phyloP scores from a whole-genome alignment of 2,113 vertebrate genomes.

The Colius striatus region DNA sequence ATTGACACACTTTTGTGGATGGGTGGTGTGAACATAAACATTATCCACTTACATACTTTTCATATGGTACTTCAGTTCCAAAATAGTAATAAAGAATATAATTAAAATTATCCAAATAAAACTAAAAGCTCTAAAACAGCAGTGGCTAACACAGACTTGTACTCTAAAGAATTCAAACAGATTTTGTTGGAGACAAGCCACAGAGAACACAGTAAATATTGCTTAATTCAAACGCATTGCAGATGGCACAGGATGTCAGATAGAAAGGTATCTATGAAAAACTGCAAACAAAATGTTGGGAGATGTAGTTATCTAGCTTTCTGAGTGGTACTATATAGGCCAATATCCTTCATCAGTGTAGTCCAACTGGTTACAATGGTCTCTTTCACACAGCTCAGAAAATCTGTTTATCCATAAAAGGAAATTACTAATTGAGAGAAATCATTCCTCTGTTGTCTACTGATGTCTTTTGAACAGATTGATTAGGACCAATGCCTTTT shows the following conservation, averaged over 20 bases:
- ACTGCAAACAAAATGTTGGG: neutral
- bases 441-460: neutral
- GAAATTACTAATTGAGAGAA: neutral
- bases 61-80: neutral
- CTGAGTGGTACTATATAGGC: neutral
- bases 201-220: neutral
- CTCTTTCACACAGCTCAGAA: neutral
- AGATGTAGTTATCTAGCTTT: neutral
- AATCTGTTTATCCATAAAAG: neutral
- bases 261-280: neutral
- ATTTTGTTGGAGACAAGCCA: neutral
- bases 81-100: neutral
- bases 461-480: neutral
- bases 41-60: conserved; percentile 46
- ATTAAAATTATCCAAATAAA: neutral
- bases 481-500: neutral
- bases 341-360: neutral
- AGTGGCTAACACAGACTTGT: neutral
- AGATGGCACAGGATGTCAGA: neutral
- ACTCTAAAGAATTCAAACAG: neutral
- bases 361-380: neutral
- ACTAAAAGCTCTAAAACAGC: neutral
- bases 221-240: neutral
- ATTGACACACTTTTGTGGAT: conserved; percentile 33
- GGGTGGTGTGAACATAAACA: neutral